These are phyloP conservation scores for Eupithecia subumbrata DNA, from an alignment of 2,888 invertebrate genomes.

Conservation along the genomic window DNA sequence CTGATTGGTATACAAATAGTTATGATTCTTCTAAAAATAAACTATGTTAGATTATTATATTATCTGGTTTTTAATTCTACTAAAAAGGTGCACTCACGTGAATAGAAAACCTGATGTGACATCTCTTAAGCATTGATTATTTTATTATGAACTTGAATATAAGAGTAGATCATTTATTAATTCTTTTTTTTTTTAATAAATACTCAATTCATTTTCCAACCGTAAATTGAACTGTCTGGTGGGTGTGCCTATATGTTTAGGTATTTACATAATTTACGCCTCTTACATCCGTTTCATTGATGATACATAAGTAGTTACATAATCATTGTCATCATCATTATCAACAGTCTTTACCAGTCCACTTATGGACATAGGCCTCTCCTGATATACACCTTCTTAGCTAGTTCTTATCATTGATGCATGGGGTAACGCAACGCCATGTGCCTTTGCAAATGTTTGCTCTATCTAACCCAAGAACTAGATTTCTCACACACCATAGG, in stretches of 20 bases:
- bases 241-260: neutral
- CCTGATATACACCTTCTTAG: neutral
- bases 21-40: neutral
- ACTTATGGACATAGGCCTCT: neutral
- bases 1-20: neutral
- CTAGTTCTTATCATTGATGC: neutral
- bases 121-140: neutral
- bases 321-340: neutral
- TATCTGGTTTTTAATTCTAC: neutral
- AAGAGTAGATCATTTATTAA: neutral
- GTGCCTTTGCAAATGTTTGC: neutral
- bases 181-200: neutral
- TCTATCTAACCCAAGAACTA: neutral
- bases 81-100: neutral
- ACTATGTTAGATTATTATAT: neutral
- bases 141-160: neutral
- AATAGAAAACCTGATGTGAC: neutral
- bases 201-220: neutral
- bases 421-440: neutral
- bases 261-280: conserved; percentile 7
- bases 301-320: neutral
- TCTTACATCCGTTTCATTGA: conserved; percentile 5
- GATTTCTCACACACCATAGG: neutral
- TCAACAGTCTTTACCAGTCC: neutral
- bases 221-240: neutral